These are phyloP conservation scores for Drosophila albomicans DNA, from an alignment of 1,140 invertebrate genomes.

Conservation along the genomic window DNA sequence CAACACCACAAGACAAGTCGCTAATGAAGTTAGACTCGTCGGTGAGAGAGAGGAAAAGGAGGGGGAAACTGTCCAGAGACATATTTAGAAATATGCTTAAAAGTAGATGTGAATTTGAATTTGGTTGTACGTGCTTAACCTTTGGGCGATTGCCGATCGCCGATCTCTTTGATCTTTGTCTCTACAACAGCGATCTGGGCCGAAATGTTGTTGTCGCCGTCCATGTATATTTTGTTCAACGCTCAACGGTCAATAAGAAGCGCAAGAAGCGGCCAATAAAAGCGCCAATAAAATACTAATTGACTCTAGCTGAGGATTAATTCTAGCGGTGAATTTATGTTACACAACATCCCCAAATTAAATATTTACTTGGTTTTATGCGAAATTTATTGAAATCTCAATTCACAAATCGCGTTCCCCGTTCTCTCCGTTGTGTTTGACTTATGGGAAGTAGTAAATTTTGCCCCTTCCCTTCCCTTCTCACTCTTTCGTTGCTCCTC, in stretches of 20 bases:
- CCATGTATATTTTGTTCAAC: too few relatives aligned
- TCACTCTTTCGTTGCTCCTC: background rate
- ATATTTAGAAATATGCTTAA: conserved; percentile 36
- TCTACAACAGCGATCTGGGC: background rate
- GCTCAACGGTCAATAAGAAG: conserved; percentile 16
- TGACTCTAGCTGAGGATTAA: conserved; percentile 72
- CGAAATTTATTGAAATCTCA: conserved; percentile 74
- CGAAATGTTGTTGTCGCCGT: conserved; percentile 29
- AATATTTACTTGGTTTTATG: conserved; percentile 72
- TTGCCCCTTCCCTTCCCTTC: background rate
- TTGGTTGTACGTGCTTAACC: conserved; percentile 47
- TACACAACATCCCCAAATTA: conserved; percentile 74
- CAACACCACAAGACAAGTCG: conserved; percentile 21
- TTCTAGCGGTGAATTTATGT: conserved; percentile 80
- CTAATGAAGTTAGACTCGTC: conserved; percentile 66
- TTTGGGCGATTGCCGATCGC: conserved; percentile 3
- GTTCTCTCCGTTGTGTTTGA: conserved; percentile 26
- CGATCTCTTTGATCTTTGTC: conserved; percentile 57
- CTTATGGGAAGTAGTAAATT: conserved; percentile 20
- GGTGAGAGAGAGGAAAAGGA: background rate
- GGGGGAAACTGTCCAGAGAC: conserved; percentile 19
- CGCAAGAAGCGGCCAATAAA: conserved; percentile 62
- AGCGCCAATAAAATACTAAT: conserved; percentile 81
- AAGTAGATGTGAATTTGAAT: conserved; percentile 67
- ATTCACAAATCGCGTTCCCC: conserved; percentile 14